Conservation (phyloP, 2,888 invertebrate genomes). For the Mythimna vitellina region DNA sequence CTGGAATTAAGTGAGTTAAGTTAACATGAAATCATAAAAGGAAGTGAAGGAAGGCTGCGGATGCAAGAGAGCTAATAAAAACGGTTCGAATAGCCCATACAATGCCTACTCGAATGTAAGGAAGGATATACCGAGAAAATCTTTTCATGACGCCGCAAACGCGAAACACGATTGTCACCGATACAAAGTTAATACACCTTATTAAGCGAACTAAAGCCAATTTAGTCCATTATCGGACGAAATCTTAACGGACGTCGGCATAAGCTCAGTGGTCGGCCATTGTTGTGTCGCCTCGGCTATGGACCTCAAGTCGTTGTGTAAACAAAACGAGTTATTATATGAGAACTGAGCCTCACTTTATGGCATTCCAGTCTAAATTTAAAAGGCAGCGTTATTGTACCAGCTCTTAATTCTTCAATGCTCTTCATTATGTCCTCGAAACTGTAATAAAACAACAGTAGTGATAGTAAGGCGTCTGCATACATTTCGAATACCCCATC, state of each 20-base stretch:
- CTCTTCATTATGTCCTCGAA: conserved; percentile 53
- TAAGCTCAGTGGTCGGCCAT: conserved; percentile 78
- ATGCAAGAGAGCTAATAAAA: conserved; percentile 47
- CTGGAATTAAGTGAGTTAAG: conserved; percentile 82
- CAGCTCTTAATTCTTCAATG: conserved; percentile 64
- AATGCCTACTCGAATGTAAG: conserved; percentile 31
- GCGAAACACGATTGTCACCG: conserved; percentile 72
- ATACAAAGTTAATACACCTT: conserved; percentile 74
- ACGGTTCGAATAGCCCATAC: conserved; percentile 37
- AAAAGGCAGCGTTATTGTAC: conserved; percentile 66
- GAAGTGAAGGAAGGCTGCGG: conserved; percentile 62
- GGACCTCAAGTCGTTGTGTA: conserved; percentile 74
- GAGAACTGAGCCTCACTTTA: conserved; percentile 76
- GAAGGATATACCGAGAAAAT: conserved; percentile 56
- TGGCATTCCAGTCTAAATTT: conserved; percentile 78
- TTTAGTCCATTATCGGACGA: conserved; percentile 83
- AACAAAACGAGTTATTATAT: conserved; percentile 83
- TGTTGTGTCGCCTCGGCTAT: conserved; percentile 84
- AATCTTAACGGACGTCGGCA: conserved; percentile 79
- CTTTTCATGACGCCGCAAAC: conserved; percentile 64
- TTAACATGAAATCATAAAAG: conserved; percentile 77
- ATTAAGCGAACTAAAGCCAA: conserved; percentile 81
- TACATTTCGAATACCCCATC: conserved; percentile 48
- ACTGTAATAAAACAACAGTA: conserved; percentile 46
- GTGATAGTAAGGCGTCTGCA: conserved; percentile 40